Evolutionary conservation across 2,113 vertebrate genomes (phyloP).

Genomic region (Todiramphus saurophagus): DNA sequence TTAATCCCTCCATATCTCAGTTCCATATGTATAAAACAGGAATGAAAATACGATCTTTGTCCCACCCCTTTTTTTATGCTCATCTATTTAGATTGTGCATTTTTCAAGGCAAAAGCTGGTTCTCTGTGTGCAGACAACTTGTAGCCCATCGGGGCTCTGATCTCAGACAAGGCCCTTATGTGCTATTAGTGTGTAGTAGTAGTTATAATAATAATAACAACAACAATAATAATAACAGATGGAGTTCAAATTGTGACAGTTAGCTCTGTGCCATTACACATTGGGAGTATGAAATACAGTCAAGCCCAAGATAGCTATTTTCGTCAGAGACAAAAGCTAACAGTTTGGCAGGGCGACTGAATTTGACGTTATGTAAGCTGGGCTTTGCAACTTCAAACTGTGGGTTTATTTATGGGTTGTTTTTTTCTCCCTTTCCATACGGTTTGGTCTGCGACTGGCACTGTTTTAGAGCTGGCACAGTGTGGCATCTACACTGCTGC

Average conservation of each 20-base stretch:
- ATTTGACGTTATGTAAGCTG: not conserved
- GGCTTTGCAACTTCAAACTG: not conserved
- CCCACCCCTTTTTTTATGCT: not conserved
- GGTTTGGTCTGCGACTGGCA: not conserved
- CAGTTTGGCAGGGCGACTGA: not conserved
- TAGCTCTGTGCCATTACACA: not conserved
- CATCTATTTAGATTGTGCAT: not conserved
- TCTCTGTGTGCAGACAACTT: not conserved
- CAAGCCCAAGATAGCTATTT: not conserved
- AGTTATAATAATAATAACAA: not conserved
- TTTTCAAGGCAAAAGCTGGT: not conserved
- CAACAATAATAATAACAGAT: not conserved
- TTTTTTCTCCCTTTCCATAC: not conserved
- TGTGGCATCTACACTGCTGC: constrained; percentile 21
- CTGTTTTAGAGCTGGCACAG: not conserved
- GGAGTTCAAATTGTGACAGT: not conserved
- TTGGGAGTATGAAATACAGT: not conserved
- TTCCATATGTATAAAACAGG: constrained; percentile 31
- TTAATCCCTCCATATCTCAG: constrained; percentile 40
- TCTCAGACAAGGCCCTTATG: not conserved
- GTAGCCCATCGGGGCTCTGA: not conserved
- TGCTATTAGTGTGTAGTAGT: not conserved
- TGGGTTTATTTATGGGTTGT: not conserved
- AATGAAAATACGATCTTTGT: not conserved
- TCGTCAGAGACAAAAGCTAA: not conserved